Conservation (phyloP, 2,113 vertebrate genomes). For the Prunella fulvescens region DNA sequence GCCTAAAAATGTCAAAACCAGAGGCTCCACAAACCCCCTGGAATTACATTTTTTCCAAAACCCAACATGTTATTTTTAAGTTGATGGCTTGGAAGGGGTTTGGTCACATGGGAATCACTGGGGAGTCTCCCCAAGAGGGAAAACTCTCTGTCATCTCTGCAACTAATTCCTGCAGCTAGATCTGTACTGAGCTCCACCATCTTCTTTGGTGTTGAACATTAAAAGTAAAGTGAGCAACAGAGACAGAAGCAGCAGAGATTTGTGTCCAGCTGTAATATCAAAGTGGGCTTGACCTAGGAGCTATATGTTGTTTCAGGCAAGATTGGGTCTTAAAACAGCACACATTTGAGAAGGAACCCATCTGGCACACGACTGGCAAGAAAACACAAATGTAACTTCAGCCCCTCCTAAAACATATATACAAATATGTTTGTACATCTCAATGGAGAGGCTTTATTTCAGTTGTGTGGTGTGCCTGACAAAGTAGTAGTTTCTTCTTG, state of each 20-base stretch:
- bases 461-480: not conserved
- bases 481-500: not conserved
- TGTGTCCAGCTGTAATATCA: not conserved
- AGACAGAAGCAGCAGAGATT: not conserved
- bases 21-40: not conserved
- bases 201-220: not conserved
- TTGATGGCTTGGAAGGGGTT: slow-evolving; percentile 31
- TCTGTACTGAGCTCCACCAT: not conserved
- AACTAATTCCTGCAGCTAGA: not conserved
- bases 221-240: not conserved
- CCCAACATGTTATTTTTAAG: slow-evolving; percentile 38
- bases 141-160: slow-evolving; percentile 20
- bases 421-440: not conserved
- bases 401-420: not conserved
- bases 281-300: not conserved
- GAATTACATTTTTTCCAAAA: slow-evolving; percentile 47
- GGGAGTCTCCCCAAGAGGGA: not conserved
- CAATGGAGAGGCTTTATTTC: not conserved
- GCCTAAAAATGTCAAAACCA: not conserved
- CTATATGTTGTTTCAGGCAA: not conserved
- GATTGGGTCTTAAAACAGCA: not conserved
- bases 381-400: not conserved
- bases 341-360: not conserved
- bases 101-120: slow-evolving; percentile 20
- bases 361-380: not conserved